Base-by-base conservation (phyloP, 2,113 vertebrate species). In the Sceloporus tristichus region DNA sequence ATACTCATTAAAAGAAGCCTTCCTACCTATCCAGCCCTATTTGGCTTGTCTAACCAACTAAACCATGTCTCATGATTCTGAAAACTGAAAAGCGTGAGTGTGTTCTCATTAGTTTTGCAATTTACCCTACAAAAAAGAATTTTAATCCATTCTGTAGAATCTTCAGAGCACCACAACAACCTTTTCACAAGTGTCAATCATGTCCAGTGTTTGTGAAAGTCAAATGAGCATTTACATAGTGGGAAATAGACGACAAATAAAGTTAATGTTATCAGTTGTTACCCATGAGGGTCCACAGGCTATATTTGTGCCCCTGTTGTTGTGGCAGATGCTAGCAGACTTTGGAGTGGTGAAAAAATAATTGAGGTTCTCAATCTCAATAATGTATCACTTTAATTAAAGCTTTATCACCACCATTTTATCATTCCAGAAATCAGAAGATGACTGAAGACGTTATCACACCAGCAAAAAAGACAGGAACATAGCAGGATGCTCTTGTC, bases 1-100 rank as follows among this genome's bases (percentile, higher is more conserved):
- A 84, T 87, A 79, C 92, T 91, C 93, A 89, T 93, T 94, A 95
- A 80, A 95, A 92, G 93, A 94, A 91, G 38, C 89, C 91, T 93
- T 83, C 21, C 92, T 16, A 0, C 85, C 90, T 89, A 42, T 75
- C 77, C 92, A 85, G 73, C 84, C 92, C 87, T 0, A 0, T 38
- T 93, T 0, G 88, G 16, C 90, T 93, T 0, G 85, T 29, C 91
- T 91, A 85, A 87, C 91, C 88, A 5, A 56, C 42, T 83, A 56
- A 0, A 8, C n/a, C 2, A 87, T 65, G 85, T 34, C 83, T 68
- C 93, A 62, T 0, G 94, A 92, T 92, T 73, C 16, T 29, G 79
- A 91, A 93, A 89, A 93, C 90, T 88, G 94, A 93, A 91, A 91
- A 92, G 81, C 88, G 90, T 18, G 90, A 92, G 85, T 90, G 85